A percentile compares a stretch with the other conserved stretches of the same genome.
These are phyloP conservation scores for Vombatus ursinus DNA, from an alignment of 2,113 vertebrate genomes.

Conservation along the genomic window DNA sequence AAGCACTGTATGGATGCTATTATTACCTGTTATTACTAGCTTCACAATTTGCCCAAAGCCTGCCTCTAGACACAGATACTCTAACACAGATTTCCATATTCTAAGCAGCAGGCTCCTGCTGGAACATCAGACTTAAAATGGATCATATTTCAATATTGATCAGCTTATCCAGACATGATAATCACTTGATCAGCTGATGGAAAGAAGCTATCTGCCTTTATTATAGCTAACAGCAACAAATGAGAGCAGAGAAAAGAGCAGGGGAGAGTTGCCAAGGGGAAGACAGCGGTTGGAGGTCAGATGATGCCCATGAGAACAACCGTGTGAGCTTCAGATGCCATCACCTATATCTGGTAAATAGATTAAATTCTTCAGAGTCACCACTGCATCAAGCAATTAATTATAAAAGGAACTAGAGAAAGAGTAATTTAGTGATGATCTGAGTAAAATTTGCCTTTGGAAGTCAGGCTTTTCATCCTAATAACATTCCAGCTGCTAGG, in stretches of 20 bases:
- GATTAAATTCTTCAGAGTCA: not conserved
- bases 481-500: not conserved
- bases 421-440: not conserved
- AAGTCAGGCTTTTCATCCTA: not conserved
- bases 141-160: not conserved
- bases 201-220: not conserved
- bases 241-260: not conserved
- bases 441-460: not conserved
- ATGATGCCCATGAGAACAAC: not conserved
- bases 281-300: not conserved
- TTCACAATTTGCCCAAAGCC: not conserved
- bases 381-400: not conserved
- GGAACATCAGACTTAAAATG: not conserved
- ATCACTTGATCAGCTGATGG: not conserved
- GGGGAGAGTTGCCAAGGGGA: conserved; percentile 13
- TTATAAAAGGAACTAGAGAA: not conserved
- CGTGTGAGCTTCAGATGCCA: not conserved
- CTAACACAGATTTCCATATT: not conserved
- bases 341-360: not conserved
- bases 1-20: not conserved
- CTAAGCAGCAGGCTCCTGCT: not conserved
- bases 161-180: not conserved
- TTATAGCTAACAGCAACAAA: not conserved
- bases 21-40: not conserved
- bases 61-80: not conserved